Base-by-base conservation (phyloP, 2,888 invertebrate genomes). In the Sminthurinus aureus region DNA sequence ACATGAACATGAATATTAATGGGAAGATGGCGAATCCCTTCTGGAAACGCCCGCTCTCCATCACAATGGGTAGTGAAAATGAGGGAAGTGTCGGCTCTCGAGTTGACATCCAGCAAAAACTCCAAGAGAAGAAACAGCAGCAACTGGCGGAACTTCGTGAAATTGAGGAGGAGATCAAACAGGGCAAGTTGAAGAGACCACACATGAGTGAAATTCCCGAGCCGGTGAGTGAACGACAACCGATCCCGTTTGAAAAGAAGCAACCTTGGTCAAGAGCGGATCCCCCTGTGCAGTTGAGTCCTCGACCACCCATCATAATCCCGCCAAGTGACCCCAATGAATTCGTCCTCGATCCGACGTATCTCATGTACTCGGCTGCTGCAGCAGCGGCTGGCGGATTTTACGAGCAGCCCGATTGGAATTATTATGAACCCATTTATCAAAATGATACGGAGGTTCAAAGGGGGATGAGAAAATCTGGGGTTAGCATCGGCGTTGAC, bases 121-220 rank as follows among this genome's bases (percentile, higher is more conserved):
- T 96, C 0, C 95, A 95, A 89, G 96, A 96, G 90, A 96, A 96
- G 90, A 96, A 96, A 89, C 95, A 95, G 89, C 96, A 96, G 87
- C 96, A 96, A 89, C 91, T 96, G 51, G 95, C 96, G 0, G 96
- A 96, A 90, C 90, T 96, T 58, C 92, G 95, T 85, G 95, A 94
- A 78, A 94, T 95, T 81, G 96, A 96, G 89, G 96, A 96, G 89
- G 96, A 96, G 90, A 96, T 96, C 81, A 95, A 95, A 89, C 95
- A 95, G 88, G 95, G 95, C 0, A 96, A 96, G 90, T 91, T 90
- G 24, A 89, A 89, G 83, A 86, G 90, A 51, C 90, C 90, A 9
- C 89, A 89, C 71, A 88, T 90, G 18, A 89, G 89, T 75, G 89
- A 90, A 73, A 89, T 89, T 50, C 89, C 89, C 15, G 89, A 89